These are phyloP conservation scores for Engraulis encrasicolus DNA, from an alignment of 2,113 vertebrate genomes.

Conservation along the genomic window DNA sequence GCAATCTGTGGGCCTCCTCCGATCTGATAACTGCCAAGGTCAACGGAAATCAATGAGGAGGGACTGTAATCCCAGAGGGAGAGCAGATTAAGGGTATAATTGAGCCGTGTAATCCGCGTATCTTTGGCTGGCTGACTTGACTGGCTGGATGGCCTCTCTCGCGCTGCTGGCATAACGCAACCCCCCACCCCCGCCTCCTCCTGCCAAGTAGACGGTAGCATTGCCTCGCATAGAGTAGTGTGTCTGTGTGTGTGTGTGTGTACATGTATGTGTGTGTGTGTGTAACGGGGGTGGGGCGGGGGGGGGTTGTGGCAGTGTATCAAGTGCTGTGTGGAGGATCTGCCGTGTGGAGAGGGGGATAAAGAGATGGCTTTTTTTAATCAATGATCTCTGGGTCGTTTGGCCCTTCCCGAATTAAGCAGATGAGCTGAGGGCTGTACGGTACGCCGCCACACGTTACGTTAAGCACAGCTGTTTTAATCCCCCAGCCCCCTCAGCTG, in stretches of 20 bases:
- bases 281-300: no score
- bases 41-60: constrained; percentile 92
- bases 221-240: no score
- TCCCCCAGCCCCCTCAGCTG: constrained; percentile 87
- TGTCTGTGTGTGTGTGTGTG: no score
- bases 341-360: constrained; percentile 86
- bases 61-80: constrained; percentile 82
- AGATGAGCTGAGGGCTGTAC: constrained; percentile 84
- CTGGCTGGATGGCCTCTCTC: no score
- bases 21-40: constrained; percentile 94
- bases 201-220: no score
- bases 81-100: constrained; percentile 99
- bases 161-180: constrained; percentile 61
- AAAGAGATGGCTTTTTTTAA: constrained; percentile 95
- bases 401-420: constrained; percentile 82
- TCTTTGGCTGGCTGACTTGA: constrained; percentile 80
- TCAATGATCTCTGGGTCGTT: constrained; percentile 86
- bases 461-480: constrained; percentile 98
- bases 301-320: constrained; percentile 72
- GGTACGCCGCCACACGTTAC: constrained; percentile 18
- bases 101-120: constrained; percentile 96
- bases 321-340: constrained; percentile 68
- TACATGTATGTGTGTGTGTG: no score
- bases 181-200: no score
- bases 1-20: constrained; percentile 72